Evolutionary conservation across 2,797 vertebrate species (phyloP).

Genomic region (Pangasius krempfi): DNA sequence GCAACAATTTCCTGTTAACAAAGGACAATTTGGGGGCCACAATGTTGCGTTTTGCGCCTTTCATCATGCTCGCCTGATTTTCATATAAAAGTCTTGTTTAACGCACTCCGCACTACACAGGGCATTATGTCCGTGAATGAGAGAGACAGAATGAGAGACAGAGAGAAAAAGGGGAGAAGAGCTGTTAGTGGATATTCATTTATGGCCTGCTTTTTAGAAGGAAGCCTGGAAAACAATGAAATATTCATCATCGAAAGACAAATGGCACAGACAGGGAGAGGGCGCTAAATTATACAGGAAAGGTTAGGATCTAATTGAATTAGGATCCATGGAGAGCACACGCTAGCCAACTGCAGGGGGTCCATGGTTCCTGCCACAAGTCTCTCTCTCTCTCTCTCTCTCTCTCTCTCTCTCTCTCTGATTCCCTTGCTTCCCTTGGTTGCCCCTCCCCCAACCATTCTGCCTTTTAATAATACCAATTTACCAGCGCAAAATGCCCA

Average conservation of each 20-base stretch:
- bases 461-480: conserved; percentile 62
- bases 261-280: conserved; percentile 80
- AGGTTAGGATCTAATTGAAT: conserved; percentile 83
- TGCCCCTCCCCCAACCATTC: conserved; percentile 51
- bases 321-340: conserved; percentile 76
- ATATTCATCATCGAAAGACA: conserved; percentile 79
- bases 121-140: conserved; percentile 67
- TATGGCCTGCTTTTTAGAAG: conserved; percentile 66
- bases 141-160: conserved; percentile 60
- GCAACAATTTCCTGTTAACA: conserved; percentile 74
- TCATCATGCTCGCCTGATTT: conserved; percentile 78
- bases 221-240: conserved; percentile 73
- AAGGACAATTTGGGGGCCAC: conserved; percentile 71
- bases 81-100: conserved; percentile 80
- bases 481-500: conserved; percentile 49
- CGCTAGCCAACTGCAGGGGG: conserved; percentile 70
- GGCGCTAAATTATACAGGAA: conserved; percentile 82
- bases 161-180: conserved; percentile 59
- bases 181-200: conserved; percentile 70
- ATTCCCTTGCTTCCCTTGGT: neutral
- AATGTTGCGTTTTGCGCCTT: conserved; percentile 72
- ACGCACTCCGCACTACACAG: conserved; percentile 72
- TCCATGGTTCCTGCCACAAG: conserved; percentile 73
- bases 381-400: conserved; percentile 54
- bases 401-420: conserved; percentile 14